Evolutionary conservation across 2,797 vertebrate species (phyloP).

Genomic region (Acridotheres tristis): DNA sequence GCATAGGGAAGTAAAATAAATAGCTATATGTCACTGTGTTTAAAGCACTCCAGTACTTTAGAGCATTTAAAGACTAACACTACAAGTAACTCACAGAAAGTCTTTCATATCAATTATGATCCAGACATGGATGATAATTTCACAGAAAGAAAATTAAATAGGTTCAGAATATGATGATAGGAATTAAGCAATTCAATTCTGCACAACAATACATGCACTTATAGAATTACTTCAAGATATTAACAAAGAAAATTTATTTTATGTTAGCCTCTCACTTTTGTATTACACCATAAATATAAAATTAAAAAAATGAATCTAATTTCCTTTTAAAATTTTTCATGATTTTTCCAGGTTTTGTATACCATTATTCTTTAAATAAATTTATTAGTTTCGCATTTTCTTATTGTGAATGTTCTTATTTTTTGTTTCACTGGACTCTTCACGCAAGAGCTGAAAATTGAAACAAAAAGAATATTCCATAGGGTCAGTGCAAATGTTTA

Average conservation of each 20-base stretch:
- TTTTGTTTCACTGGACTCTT: background rate
- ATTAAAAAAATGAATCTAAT: background rate
- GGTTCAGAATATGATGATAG: background rate
- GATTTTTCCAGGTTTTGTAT: background rate
- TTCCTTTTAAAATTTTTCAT: background rate
- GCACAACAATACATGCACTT: background rate
- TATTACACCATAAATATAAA: background rate
- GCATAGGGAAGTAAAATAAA: background rate
- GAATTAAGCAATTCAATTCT: background rate
- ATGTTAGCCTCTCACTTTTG: background rate
- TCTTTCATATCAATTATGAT: background rate
- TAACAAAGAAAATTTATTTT: background rate
- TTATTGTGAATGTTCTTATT: background rate
- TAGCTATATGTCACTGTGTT: background rate
- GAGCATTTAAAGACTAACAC: background rate
- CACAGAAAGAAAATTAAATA: background rate
- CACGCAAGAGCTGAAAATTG: background rate
- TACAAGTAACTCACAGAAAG: background rate
- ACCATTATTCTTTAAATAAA: background rate
- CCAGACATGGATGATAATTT: background rate
- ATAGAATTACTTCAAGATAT: background rate
- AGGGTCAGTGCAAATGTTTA: background rate
- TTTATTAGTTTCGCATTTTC: background rate
- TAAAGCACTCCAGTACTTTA: background rate
- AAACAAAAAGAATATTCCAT: background rate